Evolutionary conservation across 2,797 vertebrate species (phyloP).

Genomic region (Zonotrichia albicollis): DNA sequence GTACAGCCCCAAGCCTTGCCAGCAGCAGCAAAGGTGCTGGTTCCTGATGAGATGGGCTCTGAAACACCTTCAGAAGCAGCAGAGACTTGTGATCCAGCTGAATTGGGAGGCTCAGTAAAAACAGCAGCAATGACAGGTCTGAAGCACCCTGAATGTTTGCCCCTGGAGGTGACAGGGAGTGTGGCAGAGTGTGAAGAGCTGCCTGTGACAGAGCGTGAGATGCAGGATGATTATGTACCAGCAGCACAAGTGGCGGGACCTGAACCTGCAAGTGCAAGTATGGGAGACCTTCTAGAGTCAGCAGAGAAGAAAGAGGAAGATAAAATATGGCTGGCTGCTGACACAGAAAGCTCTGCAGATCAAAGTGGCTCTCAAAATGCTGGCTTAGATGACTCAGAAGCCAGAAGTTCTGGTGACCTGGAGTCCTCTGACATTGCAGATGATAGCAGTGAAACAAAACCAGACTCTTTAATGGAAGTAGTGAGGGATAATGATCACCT

Average conservation of each 20-base stretch:
- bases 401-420: slow-evolving; percentile 20
- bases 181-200: background rate
- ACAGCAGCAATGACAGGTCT: background rate
- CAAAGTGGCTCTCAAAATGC: slow-evolving; percentile 12
- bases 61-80: background rate
- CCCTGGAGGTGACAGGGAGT: background rate
- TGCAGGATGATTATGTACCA: background rate
- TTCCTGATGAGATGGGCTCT: background rate
- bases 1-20: background rate
- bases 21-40: background rate
- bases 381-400: background rate
- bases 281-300: background rate
- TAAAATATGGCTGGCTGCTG: background rate
- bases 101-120: background rate
- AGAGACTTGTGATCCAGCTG: background rate
- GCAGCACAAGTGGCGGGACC: background rate
- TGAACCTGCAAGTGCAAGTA: background rate
- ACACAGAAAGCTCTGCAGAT: background rate
- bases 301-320: slow-evolving; percentile 4
- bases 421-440: slow-evolving; percentile 30
- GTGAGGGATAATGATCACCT: background rate
- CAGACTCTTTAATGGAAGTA: slow-evolving; percentile 30
- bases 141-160: background rate
- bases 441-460: slow-evolving; percentile 22
- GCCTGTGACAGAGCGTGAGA: background rate